These are phyloP conservation scores for Carcina quercana DNA, from an alignment of 2,888 invertebrate genomes.

Conservation along the genomic window DNA sequence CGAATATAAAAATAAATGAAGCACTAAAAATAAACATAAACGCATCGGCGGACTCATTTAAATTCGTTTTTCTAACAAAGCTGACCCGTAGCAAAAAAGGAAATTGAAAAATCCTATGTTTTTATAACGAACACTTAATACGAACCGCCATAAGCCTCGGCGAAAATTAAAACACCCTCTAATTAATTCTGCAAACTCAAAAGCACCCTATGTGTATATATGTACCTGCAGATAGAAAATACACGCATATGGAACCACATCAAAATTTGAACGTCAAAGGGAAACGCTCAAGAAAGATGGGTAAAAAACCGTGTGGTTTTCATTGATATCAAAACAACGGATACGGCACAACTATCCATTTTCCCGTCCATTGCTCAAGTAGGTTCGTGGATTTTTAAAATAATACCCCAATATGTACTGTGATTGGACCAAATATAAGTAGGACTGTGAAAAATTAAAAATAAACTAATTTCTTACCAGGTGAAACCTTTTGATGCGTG, in stretches of 20 bases:
- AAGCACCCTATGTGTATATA: constrained; percentile 24
- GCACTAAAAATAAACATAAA: constrained; percentile 20
- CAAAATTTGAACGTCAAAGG: constrained; percentile 36
- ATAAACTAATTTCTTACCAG: no score
- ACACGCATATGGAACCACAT: constrained; percentile 32
- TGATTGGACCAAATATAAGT: no score
- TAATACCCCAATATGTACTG: no score
- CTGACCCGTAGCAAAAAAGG: constrained; percentile 31
- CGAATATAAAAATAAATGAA: constrained; percentile 2
- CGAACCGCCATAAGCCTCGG: constrained; percentile 26
- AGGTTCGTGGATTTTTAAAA: no score
- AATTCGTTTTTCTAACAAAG: constrained; percentile 36
- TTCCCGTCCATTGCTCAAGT: no score
- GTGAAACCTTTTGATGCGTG: no score
- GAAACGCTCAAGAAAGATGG: constrained; percentile 36
- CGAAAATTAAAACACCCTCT: constrained; percentile 45
- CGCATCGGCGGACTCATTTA: constrained; percentile 37
- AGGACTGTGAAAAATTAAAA: no score
- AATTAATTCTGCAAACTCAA: constrained; percentile 55
- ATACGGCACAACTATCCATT: no score
- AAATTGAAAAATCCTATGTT: constrained; percentile 29
- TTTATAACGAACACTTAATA: constrained; percentile 40
- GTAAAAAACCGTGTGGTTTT: constrained; percentile 11
- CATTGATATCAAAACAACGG: background rate
- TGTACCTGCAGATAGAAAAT: constrained; percentile 8